Conservation (phyloP, 2,797 vertebrate genomes). For the Sarcophilus harrisii region DNA sequence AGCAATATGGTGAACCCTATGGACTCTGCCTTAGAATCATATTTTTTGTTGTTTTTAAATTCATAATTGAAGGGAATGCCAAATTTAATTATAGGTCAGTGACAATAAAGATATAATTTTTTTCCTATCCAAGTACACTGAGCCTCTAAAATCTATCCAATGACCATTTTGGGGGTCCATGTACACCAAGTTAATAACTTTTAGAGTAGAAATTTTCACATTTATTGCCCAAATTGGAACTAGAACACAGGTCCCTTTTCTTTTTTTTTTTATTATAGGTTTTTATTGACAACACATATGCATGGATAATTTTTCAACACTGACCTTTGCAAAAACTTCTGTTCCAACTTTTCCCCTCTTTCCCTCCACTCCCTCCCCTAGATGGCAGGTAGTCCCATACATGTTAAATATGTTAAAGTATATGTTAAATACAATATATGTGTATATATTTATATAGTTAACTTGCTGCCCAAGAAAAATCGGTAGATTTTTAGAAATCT, state of each 20-base stretch:
- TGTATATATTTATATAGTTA: too few species aligned
- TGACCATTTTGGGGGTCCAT: neutral
- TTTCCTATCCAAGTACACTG: neutral
- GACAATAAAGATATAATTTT: neutral
- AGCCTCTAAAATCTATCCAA: neutral
- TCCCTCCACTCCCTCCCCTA: too few species aligned
- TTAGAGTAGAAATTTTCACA: neutral
- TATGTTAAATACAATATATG: too few species aligned
- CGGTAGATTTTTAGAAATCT: too few species aligned
- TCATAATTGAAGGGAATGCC: neutral
- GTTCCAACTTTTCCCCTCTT: too few species aligned
- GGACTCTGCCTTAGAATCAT: neutral
- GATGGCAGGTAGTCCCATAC: too few species aligned
- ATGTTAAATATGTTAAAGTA: too few species aligned
- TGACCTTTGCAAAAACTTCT: too few species aligned
- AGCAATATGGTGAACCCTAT: neutral
- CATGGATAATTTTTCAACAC: too few species aligned
- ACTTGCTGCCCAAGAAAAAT: too few species aligned
- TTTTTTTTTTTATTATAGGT: neutral
- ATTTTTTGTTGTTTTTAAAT: neutral
- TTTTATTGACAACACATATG: too few species aligned
- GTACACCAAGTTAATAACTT: neutral
- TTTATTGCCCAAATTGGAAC: neutral
- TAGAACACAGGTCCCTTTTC: neutral
- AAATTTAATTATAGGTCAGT: neutral